Evolutionary conservation across 2,797 vertebrate species (phyloP).

Genomic region (Mus minutoides): DNA sequence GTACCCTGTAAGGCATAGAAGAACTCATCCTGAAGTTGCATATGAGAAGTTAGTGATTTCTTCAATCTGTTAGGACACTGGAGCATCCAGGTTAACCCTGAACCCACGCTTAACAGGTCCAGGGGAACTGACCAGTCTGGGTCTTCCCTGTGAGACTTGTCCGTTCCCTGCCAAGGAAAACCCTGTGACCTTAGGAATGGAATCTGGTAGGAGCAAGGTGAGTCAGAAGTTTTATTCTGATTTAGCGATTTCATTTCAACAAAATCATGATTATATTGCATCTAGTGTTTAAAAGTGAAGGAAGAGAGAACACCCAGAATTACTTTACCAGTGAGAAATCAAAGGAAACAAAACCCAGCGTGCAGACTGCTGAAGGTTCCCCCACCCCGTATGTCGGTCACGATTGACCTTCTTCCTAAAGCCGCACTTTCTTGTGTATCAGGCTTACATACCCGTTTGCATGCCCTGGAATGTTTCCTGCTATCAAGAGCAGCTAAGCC

Average conservation of each 20-base stretch:
- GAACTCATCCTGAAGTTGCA: background rate
- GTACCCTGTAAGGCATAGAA: background rate
- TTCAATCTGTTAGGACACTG: background rate
- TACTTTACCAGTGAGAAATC: background rate
- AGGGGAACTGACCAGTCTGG: background rate
- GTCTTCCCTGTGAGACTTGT: background rate
- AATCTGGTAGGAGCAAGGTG: background rate
- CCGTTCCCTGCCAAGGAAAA: background rate
- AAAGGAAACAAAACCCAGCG: background rate
- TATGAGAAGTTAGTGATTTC: background rate
- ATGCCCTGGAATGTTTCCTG: conserved; percentile 87
- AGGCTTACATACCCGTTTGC: conserved; percentile 85
- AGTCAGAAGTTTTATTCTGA: background rate
- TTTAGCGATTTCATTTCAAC: background rate
- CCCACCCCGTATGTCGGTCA: background rate
- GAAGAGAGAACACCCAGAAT: background rate
- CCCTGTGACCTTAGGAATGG: background rate
- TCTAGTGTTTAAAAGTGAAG: background rate
- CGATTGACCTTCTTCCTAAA: conserved; percentile 62
- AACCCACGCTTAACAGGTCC: background rate
- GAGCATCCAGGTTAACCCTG: background rate
- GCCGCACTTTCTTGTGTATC: conserved; percentile 85
- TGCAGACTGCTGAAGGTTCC: too few relatives aligned
- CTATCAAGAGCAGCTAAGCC: conserved; percentile 84
- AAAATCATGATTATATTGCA: background rate